Evolutionary conservation across 1,140 invertebrate genomes (phyloP).

Genomic region (Colletes latitarsis): DNA sequence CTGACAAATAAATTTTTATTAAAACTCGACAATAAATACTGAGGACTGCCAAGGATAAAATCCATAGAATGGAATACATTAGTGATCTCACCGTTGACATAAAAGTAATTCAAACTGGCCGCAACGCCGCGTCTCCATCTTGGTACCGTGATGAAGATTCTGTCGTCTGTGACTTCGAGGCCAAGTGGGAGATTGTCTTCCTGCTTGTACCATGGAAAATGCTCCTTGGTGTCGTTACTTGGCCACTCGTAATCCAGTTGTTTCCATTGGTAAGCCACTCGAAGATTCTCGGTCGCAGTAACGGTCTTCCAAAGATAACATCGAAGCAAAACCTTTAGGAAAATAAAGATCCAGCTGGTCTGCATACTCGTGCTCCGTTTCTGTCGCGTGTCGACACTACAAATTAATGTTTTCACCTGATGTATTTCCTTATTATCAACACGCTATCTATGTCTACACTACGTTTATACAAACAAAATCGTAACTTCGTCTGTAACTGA

Average conservation of each 20-base stretch:
- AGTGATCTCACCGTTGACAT: slow-evolving; percentile 83
- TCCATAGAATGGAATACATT: not conserved
- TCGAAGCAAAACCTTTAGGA: slow-evolving; percentile 32
- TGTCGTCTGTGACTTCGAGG: slow-evolving; percentile 84
- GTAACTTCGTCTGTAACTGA: no score
- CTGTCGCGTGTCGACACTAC: not conserved
- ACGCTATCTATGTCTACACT: no score
- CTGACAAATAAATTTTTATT: no score
- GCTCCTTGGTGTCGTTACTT: slow-evolving; percentile 74
- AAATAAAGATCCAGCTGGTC: not conserved
- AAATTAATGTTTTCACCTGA: not conserved
- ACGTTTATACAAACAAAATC: no score
- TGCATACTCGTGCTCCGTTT: slow-evolving; percentile 37
- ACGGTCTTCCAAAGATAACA: slow-evolving; percentile 43
- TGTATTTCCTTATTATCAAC: not conserved
- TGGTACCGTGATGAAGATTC: slow-evolving; percentile 87
- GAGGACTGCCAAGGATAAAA: not conserved
- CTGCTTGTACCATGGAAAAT: slow-evolving; percentile 78
- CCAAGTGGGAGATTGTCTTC: slow-evolving; percentile 88
- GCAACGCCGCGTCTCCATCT: slow-evolving; percentile 88
- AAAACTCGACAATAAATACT: no score
- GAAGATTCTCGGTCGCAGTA: slow-evolving; percentile 84
- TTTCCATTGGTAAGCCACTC: slow-evolving; percentile 87
- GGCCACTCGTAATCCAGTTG: slow-evolving; percentile 86
- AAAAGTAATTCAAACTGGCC: slow-evolving; percentile 87